Percentiles rank a stretch among this genome's conserved stretches.
Evolutionary conservation across 2,888 invertebrate genomes (phyloP).

Genomic region (Heliconius charithonia): DNA sequence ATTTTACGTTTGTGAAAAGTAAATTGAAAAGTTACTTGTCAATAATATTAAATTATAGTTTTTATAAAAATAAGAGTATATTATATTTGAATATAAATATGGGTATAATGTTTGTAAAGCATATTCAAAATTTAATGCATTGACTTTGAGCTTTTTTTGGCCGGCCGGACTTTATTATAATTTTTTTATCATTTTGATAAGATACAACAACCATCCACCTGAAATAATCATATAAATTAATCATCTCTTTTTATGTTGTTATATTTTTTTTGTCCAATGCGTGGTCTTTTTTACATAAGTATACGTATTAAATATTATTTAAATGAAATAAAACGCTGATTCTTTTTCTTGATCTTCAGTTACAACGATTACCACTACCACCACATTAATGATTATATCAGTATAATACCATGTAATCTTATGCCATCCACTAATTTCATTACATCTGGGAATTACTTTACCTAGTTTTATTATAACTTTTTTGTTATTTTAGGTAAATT

Average conservation of each 20-base stretch:
- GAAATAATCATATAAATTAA: neutral
- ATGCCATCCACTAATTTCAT: too few species aligned
- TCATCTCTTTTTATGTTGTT: neutral
- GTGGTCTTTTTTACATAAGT: too few species aligned
- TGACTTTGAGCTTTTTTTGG: slow-evolving; percentile 10
- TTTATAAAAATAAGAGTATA: neutral
- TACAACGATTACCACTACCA: too few species aligned
- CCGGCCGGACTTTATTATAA: neutral
- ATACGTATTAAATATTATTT: neutral
- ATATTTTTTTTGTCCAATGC: neutral
- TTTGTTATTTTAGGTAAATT: neutral
- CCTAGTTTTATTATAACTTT: neutral
- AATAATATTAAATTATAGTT: neutral
- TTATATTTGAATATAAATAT: too few species aligned
- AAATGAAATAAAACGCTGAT: neutral
- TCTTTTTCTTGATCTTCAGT: neutral
- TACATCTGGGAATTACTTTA: neutral
- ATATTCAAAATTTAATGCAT: neutral
- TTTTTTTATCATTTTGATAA: slow-evolving; percentile 29
- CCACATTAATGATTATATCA: too few species aligned
- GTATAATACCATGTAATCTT: too few species aligned
- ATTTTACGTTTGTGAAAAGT: slow-evolving; percentile 60
- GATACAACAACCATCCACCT: slow-evolving; percentile 34
- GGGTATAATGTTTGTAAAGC: neutral
- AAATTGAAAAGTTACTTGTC: neutral